These are phyloP conservation scores for Meloidogyne floridensis DNA, from an alignment of 1,140 invertebrate genomes.

Conservation along the genomic window DNA sequence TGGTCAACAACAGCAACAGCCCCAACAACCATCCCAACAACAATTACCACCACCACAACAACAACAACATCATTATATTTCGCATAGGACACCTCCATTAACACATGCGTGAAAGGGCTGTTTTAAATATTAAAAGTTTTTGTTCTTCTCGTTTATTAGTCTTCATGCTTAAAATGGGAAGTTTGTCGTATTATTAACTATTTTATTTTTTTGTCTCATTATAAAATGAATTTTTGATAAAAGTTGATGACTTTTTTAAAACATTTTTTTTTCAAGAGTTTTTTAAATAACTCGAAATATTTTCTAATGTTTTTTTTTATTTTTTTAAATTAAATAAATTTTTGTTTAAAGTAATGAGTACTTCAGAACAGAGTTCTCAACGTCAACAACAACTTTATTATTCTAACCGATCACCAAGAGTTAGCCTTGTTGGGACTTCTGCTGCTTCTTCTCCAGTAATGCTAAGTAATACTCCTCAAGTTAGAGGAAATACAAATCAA, in stretches of 20 bases:
- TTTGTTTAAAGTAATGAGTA: conserved; percentile 27
- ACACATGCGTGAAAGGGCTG: background rate
- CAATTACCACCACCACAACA: background rate
- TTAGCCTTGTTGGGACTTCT: background rate
- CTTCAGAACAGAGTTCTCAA: conserved; percentile 1
- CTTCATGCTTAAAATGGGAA: background rate
- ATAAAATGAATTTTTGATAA: background rate
- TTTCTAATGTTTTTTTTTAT: background rate
- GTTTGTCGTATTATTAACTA: background rate
- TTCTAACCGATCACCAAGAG: conserved; percentile 2
- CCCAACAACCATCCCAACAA: background rate
- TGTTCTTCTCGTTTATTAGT: background rate
- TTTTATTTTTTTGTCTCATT: background rate
- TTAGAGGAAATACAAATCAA: conserved; percentile 12
- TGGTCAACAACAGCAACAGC: conserved; percentile 16
- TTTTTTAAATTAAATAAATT: background rate
- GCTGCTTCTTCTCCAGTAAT: conserved; percentile 11
- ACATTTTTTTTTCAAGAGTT: background rate
- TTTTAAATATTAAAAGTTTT: background rate
- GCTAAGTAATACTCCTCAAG: background rate
- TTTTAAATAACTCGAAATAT: background rate
- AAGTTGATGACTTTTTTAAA: background rate
- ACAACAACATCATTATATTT: conserved; percentile 12
- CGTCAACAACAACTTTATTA: conserved; percentile 28
- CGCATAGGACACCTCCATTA: background rate